Base-by-base conservation (phyloP, 2,797 vertebrate genomes). In the Sparidentex hasta region DNA sequence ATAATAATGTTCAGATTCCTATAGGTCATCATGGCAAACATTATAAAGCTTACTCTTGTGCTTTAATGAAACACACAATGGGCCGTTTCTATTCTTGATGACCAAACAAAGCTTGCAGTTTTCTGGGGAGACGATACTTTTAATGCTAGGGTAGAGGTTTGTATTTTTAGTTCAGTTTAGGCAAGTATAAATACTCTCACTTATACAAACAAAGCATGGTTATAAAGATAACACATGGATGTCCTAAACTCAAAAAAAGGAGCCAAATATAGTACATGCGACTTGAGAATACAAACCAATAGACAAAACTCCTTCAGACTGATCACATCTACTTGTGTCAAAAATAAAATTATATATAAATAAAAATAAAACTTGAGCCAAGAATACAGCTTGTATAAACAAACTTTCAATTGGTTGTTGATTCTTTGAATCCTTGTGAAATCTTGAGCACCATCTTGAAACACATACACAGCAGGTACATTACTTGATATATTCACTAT, bases 391-490 rank as follows among this genome's bases (percentile, higher is more conserved):
- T 55, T 59, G 21, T 52, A 41, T 52, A 48, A 51, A 61, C 38
- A 50, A 65, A 56, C 48, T 21, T 78, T 81, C 13, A 38, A 25
- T 65, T 27, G 1, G 44, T 43, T 69, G 44, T 23, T 69, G 17
- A 52, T 65, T 38, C 17, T 46, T 51, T 65, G 17, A 67, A 4
- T 69, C 14, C n/a, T 13, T 23, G 1, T 52, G 52, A 69, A 67
- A 51, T 55, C 33, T 51, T 27, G 12, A 76, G 75, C 71, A 83
- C 78, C 55, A 50, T 56, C 27, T 43, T 64, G n/a, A 76, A 69
- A 62, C 52, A 29, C n/a, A 21, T 61, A 6, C 20, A 68, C 41
- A 71, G 43, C 66, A 69, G 27, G 16, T 61, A 44, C 21, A 27
- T 59, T 61, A 65, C 61, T 58, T 29, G 20, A 18, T 46, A 41